A percentile compares a stretch with the other conserved stretches of the same genome.
These are phyloP conservation scores for Lasioglossum lativentre DNA, from an alignment of 2,888 invertebrate genomes.

Conservation along the genomic window DNA sequence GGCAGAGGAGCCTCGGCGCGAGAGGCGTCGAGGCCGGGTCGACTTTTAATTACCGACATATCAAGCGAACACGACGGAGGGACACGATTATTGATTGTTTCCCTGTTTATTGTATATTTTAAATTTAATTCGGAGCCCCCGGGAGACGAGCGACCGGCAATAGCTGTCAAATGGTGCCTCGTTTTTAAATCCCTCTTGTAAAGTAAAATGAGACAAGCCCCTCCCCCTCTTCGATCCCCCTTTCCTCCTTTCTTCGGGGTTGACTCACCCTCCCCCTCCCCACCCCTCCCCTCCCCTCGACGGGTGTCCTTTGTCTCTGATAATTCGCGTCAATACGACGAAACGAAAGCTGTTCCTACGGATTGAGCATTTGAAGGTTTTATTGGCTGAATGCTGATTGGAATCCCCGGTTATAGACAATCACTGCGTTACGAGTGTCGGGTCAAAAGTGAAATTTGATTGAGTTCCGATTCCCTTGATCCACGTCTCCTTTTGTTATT, in stretches of 20 bases:
- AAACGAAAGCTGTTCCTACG: constrained; percentile 59
- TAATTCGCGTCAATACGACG: constrained; percentile 78
- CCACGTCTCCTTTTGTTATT: neutral
- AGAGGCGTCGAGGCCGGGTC: constrained; percentile 23
- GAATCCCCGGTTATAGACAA: constrained; percentile 51
- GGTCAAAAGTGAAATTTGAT: neutral
- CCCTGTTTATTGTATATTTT: constrained; percentile 84
- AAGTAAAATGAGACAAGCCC: constrained; percentile 83
- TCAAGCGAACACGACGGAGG: constrained; percentile 64
- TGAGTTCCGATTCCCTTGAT: neutral
- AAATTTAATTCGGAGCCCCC: constrained; percentile 81
- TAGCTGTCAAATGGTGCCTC: constrained; percentile 84
- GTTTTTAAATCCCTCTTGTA: constrained; percentile 84
- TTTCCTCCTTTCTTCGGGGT: constrained; percentile 30
- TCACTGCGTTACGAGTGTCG: neutral
- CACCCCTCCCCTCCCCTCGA: neutral
- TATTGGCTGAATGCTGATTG: constrained; percentile 74
- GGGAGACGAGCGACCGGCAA: constrained; percentile 74
- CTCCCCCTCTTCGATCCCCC: constrained; percentile 28
- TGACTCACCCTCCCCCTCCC: constrained; percentile 26
- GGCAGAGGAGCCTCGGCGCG: neutral
- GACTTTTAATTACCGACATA: constrained; percentile 81
- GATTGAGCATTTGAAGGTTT: constrained; percentile 73
- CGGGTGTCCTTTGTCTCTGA: constrained; percentile 72
- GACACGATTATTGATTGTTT: constrained; percentile 82